Conservation (phyloP, 1,140 invertebrate species). For the Sycophaga agraensis region DNA sequence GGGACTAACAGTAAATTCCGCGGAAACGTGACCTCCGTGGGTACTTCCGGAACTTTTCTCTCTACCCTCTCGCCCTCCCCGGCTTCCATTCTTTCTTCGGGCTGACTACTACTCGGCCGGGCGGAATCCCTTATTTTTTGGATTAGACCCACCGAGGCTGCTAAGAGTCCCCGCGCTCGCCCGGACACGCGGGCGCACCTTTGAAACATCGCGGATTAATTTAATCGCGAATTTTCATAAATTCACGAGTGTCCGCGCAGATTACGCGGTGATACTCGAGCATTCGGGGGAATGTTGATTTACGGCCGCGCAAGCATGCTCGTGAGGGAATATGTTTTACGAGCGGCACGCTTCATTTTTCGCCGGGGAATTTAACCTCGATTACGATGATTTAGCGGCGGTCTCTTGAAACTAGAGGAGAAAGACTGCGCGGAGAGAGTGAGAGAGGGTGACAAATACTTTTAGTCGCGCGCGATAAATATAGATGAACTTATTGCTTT, state of each 20-base stretch:
- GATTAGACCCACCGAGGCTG: too few species aligned
- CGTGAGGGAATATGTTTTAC: too few species aligned
- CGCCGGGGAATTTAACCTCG: background rate
- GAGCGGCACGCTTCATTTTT: too few species aligned
- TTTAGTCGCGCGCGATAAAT: too few species aligned
- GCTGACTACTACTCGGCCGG: background rate
- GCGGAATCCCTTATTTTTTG: slow-evolving; percentile 20
- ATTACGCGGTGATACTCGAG: background rate
- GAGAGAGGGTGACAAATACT: too few species aligned
- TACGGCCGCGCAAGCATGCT: background rate
- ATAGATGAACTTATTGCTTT: too few species aligned
- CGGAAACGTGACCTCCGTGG: slow-evolving; percentile 23
- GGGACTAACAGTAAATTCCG: slow-evolving; percentile 25
- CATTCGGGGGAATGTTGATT: slow-evolving; percentile 9
- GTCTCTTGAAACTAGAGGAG: background rate
- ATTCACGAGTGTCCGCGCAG: background rate
- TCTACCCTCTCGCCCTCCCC: background rate
- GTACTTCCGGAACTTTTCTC: slow-evolving; percentile 25
- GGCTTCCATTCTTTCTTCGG: background rate
- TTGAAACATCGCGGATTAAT: slow-evolving; percentile 23
- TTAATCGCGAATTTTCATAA: slow-evolving; percentile 25
- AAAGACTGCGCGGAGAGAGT: too few species aligned
- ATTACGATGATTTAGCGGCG: slow-evolving; percentile 1
- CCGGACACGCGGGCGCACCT: too few species aligned
- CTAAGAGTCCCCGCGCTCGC: background rate